Evolutionary conservation across 2,888 invertebrate species (phyloP), one percentile per base, ranked within the genome.

Genomic region (Nymphalis polychloros): DNA sequence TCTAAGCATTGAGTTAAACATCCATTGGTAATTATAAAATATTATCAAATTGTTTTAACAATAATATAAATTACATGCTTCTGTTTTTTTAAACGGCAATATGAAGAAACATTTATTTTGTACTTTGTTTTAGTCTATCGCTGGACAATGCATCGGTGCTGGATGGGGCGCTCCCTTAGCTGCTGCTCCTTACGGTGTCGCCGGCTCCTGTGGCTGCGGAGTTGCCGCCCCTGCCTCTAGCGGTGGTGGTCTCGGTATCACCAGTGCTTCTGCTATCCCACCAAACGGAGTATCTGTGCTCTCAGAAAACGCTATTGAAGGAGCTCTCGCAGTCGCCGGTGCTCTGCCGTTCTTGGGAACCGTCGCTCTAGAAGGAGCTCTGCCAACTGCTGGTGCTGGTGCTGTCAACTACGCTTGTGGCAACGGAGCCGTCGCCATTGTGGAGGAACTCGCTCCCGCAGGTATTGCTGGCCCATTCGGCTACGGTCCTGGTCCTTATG

Each of bases 341-440:
- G 50, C 50, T 50, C 13, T 50, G 20, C 50, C 50, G 10, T 50
- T 50, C 50, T 50, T 50, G 19, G 50, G 50, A 50, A 50, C 50
- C 20, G 50, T 50, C 10, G 20, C 13, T 20, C 50, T 50, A 19
- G 50, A 50, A 50, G 50, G 50, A 10, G 68, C 68, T 6, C 61
- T 84, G 20, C 77, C 80, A 2, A 77, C 82, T 10, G 73, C 73
- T 62, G 85, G 84, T 20, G 75, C 77, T 47, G 84, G 83, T 62
- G 74, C 76, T 6, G 78, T 79, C 8, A 70, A 77, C 46, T 81
- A 79, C 63, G 76, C 78, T 23, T 78, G 78, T 64, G 80, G 82
- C 10, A 75, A 77, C 61, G 76, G 76, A 23, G 72, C 71, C 59
- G 75, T 77, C 13, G 76, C 73, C 35, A 77, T 78, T 23, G 61